These are phyloP conservation scores for Rhinolophus sinicus DNA, from an alignment of 2,113 vertebrate species.

Conservation along the genomic window DNA sequence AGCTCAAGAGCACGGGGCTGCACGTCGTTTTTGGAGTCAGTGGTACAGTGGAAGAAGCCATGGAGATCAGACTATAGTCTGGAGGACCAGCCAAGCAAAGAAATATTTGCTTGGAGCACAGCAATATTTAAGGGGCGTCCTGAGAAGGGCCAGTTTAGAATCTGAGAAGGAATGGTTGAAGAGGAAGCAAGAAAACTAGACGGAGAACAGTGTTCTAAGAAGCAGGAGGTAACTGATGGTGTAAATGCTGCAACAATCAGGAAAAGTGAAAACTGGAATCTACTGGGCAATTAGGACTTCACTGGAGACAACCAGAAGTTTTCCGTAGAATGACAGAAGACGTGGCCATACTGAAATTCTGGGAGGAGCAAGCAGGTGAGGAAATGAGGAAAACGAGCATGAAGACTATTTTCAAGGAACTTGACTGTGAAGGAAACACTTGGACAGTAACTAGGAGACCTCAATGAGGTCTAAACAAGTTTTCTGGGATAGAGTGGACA, in stretches of 20 bases:
- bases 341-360: accelerated
- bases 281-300: neutral
- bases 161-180: neutral
- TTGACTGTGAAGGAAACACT: neutral
- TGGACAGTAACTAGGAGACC: neutral
- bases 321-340: neutral
- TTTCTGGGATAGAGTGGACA: neutral
- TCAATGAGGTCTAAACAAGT: neutral
- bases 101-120: neutral
- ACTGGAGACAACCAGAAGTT: neutral
- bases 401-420: neutral
- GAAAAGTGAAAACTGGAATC: neutral
- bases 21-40: too few species aligned
- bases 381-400: neutral
- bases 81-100: neutral
- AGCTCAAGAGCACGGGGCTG: neutral
- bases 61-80: neutral
- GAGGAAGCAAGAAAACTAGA: neutral
- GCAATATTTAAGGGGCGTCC: neutral
- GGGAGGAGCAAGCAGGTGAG: neutral
- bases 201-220: neutral
- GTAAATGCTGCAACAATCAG: neutral
- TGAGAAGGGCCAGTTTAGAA: too few species aligned
- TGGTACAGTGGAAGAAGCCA: neutral
- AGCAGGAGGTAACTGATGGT: neutral